phyloP scores from a whole-genome alignment of 2,888 invertebrate species.

The Drosophila suboccidentalis region DNA sequence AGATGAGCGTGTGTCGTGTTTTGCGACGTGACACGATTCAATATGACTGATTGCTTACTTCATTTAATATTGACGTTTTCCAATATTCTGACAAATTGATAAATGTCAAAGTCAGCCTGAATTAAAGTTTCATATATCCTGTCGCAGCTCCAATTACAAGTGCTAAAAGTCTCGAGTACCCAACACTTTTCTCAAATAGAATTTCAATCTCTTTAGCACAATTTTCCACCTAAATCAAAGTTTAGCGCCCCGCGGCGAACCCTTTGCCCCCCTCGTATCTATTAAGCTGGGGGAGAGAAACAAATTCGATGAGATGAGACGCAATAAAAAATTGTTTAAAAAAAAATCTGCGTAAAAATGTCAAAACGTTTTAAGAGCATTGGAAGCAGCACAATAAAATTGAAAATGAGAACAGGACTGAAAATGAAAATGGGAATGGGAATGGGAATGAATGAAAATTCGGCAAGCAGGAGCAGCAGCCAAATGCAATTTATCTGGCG shows the following conservation, averaged over 20 bases:
- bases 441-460: conserved; percentile 54
- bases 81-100: not conserved
- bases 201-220: conserved; percentile 46
- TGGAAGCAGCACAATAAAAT: conserved; percentile 63
- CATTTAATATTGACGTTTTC: conserved; percentile 6
- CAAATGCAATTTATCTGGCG: conserved; percentile 74
- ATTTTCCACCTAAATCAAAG: conserved; percentile 70
- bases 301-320: conserved; percentile 48
- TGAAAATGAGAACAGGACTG: conserved; percentile 45
- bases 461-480: conserved; percentile 45
- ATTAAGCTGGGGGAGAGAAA: not conserved
- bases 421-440: not conserved
- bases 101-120: conserved; percentile 10
- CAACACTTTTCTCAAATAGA: conserved; percentile 26
- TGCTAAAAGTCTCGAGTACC: conserved; percentile 13
- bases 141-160: conserved; percentile 3
- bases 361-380: conserved; percentile 79
- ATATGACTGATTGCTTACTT: not conserved
- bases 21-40: conserved; percentile 21
- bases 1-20: conserved; percentile 18
- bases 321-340: conserved; percentile 67
- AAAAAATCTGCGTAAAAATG: conserved; percentile 73
- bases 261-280: conserved; percentile 50
- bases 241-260: conserved; percentile 60
- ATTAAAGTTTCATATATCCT: conserved; percentile 2